These are phyloP conservation scores for Apotomis capreana DNA, from an alignment of 2,888 invertebrate genomes.

Conservation along the genomic window DNA sequence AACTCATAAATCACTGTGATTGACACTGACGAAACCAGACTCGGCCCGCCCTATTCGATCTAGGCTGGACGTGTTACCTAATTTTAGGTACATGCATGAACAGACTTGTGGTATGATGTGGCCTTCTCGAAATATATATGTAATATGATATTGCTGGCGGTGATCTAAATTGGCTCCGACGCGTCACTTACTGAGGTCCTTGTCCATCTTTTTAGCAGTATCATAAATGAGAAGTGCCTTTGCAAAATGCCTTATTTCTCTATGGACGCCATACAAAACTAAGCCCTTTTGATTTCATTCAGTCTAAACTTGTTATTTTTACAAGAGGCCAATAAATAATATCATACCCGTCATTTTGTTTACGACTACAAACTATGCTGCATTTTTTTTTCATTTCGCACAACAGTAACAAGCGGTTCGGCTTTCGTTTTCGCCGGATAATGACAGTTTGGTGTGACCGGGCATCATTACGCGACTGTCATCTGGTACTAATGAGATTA, in stretches of 20 bases:
- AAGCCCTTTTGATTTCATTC: too few species aligned
- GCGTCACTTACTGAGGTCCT: too few species aligned
- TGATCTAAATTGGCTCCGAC: too few species aligned
- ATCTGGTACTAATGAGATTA: slow-evolving; percentile 32
- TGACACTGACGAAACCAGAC: slow-evolving; percentile 66
- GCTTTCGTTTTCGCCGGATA: slow-evolving; percentile 38
- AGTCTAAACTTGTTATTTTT: too few species aligned
- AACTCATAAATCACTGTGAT: slow-evolving; percentile 70
- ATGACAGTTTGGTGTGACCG: slow-evolving; percentile 40
- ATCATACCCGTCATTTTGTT: background rate
- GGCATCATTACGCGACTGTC: slow-evolving; percentile 24
- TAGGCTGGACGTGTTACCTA: slow-evolving; percentile 35
- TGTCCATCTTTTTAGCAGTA: too few species aligned
- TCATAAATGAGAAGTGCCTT: too few species aligned
- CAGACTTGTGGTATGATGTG: background rate
- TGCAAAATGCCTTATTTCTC: too few species aligned
- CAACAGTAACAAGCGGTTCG: slow-evolving; percentile 16
- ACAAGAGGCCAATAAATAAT: too few species aligned
- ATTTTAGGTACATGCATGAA: slow-evolving; percentile 20
- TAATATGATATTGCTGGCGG: background rate
- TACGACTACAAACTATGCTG: background rate
- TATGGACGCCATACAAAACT: too few species aligned
- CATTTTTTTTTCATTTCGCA: slow-evolving; percentile 17
- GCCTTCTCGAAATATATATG: background rate
- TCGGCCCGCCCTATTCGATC: slow-evolving; percentile 43